Base-by-base conservation (phyloP, 2,797 vertebrate genomes). In the Pitangus sulphuratus region DNA sequence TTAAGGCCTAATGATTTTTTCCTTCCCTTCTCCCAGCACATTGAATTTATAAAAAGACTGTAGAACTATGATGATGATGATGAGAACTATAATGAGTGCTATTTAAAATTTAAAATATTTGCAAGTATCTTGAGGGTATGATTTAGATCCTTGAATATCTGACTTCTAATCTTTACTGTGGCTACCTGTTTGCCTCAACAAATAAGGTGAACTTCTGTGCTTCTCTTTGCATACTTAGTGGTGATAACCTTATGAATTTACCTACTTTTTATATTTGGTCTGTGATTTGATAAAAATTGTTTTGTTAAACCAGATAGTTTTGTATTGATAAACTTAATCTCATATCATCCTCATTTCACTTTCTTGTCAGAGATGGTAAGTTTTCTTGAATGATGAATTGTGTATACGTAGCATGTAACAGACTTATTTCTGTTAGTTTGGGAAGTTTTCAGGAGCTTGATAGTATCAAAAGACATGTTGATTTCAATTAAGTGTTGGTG, bases 41-140 rank as follows among this genome's bases (percentile, higher is more conserved):
- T 4, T 71, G 76, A 84, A 42, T 68, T 93, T 85, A 44, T 87
- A 66, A 96, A 91, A 85, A 72, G 21, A 22, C 19, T 17, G 3
- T 44, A 45, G 40, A 75, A 9, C 35, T 31, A 2, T 50, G 51
- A 1, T 28, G 25, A 18, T n/a, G n/a, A n/a, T n/a, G n/a, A n/a
- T n/a, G n/a, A 45, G 40, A 75, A 9, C 35, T 31, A 2, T 50
- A 53, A 1, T 28, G 25, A 18, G 14, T 78, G 21, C 42, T 75
- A 74, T 25, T 37, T 22, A 3, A 15, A 60, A 7, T 30, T 61
- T 31, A 30, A 77, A 54, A 33, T 18, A n/a, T 12, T 56, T 9
- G 0, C 39, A 9, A 44, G 2, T 69, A 12, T 56, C 11, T 79
- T 62, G 35, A 68, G 4, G 6, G 16, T 69, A 21, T 48, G 31